Percentiles rank a stretch among this genome's conserved stretches.
phyloP scores from a whole-genome alignment of 2,113 vertebrate genomes.

The western clawed frog (Xenopus tropicalis) region UCB_Xtro_10.0 CM004443.2:52902001-52902500 shows the following conservation, averaged over 20 bases:
- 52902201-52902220: slow-evolving; percentile 45
- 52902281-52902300: not conserved
- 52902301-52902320: slow-evolving; percentile 26
- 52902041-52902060: too few relatives aligned
- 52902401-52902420: not conserved
- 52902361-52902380: slow-evolving; percentile 26
- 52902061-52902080: too few relatives aligned
- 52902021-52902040: too few relatives aligned
- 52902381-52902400: slow-evolving; percentile 4
- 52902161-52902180: slow-evolving; percentile 72
- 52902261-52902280: slow-evolving; percentile 12
- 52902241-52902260: not conserved
- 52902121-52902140: slow-evolving; percentile 54
- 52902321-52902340: slow-evolving; percentile 13
- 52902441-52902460: too few relatives aligned
- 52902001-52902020: too few relatives aligned
- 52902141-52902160: slow-evolving; percentile 37
- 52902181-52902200: slow-evolving; percentile 73
- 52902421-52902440: not conserved
- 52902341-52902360: not conserved
- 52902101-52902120: slow-evolving; percentile 64
- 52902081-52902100: too few relatives aligned
- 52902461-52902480: too few relatives aligned
- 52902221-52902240: slow-evolving; percentile 34
- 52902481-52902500: not conserved